Conservation (phyloP, 1,140 invertebrate species). For the Brachionus plicatilis region DNA sequence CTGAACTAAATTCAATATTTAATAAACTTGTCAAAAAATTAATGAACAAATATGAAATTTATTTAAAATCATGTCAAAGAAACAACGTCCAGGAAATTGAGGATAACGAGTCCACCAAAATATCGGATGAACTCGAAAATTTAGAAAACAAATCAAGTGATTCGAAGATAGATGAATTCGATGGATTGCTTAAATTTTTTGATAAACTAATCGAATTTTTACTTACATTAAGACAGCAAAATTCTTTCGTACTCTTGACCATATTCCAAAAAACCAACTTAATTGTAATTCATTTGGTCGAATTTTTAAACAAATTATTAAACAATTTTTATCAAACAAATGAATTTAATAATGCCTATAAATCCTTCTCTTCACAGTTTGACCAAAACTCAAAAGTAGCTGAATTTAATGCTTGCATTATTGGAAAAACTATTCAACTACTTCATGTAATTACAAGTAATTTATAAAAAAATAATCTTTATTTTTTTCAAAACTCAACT, state of each 20-base stretch:
- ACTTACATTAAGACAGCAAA: neutral
- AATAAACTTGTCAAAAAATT: neutral
- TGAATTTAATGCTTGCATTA: neutral
- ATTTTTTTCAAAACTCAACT: neutral
- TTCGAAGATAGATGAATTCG: neutral
- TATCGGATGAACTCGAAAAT: neutral
- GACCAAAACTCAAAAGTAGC: neutral
- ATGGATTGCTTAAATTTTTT: neutral
- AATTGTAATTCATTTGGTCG: neutral
- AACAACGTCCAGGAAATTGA: neutral
- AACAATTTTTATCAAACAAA: neutral
- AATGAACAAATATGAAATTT: neutral
- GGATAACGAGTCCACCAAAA: neutral
- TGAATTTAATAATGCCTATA: neutral
- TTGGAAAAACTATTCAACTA: constrained; percentile 3
- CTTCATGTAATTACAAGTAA: constrained; percentile 11
- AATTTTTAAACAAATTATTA: constrained; percentile 23
- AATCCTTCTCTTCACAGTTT: neutral
- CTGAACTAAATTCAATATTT: neutral
- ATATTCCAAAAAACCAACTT: constrained; percentile 29
- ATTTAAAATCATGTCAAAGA: neutral
- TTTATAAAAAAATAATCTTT: neutral
- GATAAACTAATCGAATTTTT: neutral
- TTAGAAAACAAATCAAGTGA: neutral
- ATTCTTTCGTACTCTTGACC: neutral